Conservation (phyloP, 2,113 vertebrate species). For the Origma solitaria region DNA sequence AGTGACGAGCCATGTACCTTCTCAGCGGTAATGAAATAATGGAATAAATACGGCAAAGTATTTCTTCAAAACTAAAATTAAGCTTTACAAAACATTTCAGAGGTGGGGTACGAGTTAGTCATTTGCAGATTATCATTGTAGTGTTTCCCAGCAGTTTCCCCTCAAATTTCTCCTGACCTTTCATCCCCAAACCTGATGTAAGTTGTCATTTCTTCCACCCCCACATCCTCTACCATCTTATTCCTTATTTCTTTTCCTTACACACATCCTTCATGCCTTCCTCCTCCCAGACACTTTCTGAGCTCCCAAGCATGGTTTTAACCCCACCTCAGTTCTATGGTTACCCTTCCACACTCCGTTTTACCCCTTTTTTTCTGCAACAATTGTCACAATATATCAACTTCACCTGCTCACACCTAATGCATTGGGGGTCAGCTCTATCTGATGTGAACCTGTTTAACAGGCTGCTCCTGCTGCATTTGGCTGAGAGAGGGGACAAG, state of each 20-base stretch:
- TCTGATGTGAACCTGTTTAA: background rate
- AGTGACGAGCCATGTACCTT: background rate
- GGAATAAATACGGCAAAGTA: background rate
- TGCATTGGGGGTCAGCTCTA: background rate
- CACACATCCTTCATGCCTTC: background rate
- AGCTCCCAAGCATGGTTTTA: background rate
- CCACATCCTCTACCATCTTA: background rate
- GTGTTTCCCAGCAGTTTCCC: background rate
- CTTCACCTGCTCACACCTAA: background rate
- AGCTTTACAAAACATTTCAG: background rate
- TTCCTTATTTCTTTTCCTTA: background rate
- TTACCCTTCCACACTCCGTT: background rate
- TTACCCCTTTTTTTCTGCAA: background rate
- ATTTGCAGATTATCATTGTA: background rate
- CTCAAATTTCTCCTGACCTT: background rate
- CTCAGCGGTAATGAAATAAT: background rate
- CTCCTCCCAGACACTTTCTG: background rate
- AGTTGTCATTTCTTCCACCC: background rate
- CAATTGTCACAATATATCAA: accelerated
- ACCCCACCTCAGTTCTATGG: background rate
- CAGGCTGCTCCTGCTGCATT: background rate
- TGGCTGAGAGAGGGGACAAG: background rate
- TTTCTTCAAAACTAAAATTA: background rate
- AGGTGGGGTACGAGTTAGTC: background rate
- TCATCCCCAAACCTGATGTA: background rate